These are phyloP conservation scores for Hypsopygia costalis DNA, from an alignment of 2,888 invertebrate species.

Conservation along the genomic window DNA sequence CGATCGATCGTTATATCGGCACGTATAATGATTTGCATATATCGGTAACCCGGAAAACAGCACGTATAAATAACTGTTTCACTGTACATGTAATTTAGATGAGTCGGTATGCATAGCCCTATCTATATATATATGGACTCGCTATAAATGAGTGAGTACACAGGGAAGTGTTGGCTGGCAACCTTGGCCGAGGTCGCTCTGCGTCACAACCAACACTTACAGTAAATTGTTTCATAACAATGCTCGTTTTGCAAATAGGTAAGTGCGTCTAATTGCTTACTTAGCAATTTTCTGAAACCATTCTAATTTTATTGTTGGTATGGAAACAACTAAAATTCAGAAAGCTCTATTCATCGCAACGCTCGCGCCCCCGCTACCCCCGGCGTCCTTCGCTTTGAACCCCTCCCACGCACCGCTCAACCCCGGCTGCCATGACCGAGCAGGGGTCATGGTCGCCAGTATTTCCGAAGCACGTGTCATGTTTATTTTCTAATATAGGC, in stretches of 20 bases:
- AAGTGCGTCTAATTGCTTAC: constrained; percentile 32
- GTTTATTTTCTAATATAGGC: constrained; percentile 30
- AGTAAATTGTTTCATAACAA: constrained; percentile 66
- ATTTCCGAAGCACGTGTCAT: constrained; percentile 50
- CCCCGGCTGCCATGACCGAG: constrained; percentile 53
- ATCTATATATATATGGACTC: constrained; percentile 44
- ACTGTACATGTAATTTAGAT: constrained; percentile 13
- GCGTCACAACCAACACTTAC: constrained; percentile 69
- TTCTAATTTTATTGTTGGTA: constrained; percentile 29
- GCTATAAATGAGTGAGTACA: constrained; percentile 65
- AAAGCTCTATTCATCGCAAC: constrained; percentile 29
- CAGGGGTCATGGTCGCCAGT: constrained; percentile 68
- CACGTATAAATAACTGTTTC: neutral
- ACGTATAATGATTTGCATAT: too few relatives aligned
- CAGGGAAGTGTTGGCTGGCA: constrained; percentile 69
- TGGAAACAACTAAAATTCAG: constrained; percentile 33
- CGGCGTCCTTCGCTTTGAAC: constrained; percentile 43
- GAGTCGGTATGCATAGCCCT: constrained; percentile 18
- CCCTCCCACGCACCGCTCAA: constrained; percentile 36
- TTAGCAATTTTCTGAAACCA: constrained; percentile 14
- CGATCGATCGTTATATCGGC: too few relatives aligned
- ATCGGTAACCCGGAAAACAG: neutral
- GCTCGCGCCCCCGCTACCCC: constrained; percentile 18
- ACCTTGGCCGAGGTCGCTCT: constrained; percentile 74
- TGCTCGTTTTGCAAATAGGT: constrained; percentile 37